Percentiles rank a stretch among this genome's conserved stretches.
phyloP scores from a whole-genome alignment of 2,888 invertebrate genomes.

The Baccha elongata region DNA sequence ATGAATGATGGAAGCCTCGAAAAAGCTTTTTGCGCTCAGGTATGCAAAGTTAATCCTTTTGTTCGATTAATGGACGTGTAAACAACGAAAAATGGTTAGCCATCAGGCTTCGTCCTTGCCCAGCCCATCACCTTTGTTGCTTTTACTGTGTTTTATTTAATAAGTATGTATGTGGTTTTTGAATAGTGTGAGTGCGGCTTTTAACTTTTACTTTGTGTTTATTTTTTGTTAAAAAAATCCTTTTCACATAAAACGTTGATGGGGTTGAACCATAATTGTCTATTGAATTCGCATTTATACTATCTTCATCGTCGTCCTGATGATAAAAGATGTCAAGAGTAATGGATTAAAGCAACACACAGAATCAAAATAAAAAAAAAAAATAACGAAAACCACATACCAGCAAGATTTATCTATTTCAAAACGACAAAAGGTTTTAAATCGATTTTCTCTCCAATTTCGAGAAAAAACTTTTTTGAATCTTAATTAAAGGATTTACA shows the following conservation, averaged over 20 bases:
- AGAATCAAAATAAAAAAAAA: conserved; percentile 12
- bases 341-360: conserved; percentile 63
- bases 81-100: conserved; percentile 75
- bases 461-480: conserved; percentile 48
- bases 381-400: conserved; percentile 18
- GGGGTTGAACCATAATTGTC: conserved; percentile 62
- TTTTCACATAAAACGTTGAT: conserved; percentile 19
- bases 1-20: conserved; percentile 72
- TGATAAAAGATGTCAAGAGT: conserved; percentile 63
- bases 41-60: conserved; percentile 75
- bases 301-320: conserved; percentile 21
- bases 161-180: not conserved
- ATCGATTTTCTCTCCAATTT: conserved; percentile 44
- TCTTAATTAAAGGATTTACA: conserved; percentile 68
- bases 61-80: conserved; percentile 76
- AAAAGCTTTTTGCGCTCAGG: conserved; percentile 60
- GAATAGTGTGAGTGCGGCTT: conserved; percentile 46
- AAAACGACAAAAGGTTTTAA: conserved; percentile 42
- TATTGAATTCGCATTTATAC: conserved; percentile 63
- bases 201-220: conserved; percentile 40
- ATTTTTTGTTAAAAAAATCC: not conserved
- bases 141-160: conserved; percentile 25
- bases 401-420: conserved; percentile 56
- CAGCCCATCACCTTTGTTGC: conserved; percentile 27
- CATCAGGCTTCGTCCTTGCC: conserved; percentile 42